Percentiles rank a stretch among this genome's conserved stretches.
Conservation (phyloP, 2,888 invertebrate species). For the Lasioglossum marginatum region DNA sequence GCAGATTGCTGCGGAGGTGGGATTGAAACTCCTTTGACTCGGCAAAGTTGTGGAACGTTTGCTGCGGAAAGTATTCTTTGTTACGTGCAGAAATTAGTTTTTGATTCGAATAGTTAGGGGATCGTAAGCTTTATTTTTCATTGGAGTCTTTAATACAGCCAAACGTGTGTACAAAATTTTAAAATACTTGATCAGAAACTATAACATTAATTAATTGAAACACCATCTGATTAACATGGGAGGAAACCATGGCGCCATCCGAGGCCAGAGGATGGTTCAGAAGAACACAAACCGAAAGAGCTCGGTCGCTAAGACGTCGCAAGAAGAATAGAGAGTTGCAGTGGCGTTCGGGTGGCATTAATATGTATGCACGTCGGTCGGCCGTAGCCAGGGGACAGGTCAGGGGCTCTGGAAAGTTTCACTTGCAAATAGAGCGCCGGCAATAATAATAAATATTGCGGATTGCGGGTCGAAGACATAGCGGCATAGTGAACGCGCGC, state of each 20-base stretch:
- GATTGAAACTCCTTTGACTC: neutral
- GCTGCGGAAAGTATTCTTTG: neutral
- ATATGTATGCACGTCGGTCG: constrained; percentile 43
- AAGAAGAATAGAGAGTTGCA: constrained; percentile 5
- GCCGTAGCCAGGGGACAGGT: constrained; percentile 19
- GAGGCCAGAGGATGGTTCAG: neutral
- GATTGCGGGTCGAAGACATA: constrained; percentile 28
- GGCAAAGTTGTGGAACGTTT: neutral
- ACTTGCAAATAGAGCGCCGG: constrained; percentile 58
- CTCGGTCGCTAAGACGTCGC: neutral
- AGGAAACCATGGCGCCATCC: neutral
- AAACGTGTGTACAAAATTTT: too few relatives aligned
- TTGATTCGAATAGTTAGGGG: neutral
- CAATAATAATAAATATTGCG: constrained; percentile 70
- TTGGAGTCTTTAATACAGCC: neutral
- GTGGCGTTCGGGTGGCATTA: constrained; percentile 40
- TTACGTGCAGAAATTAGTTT: neutral
- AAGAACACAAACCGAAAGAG: neutral
- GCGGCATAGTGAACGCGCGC: neutral
- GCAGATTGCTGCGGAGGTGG: neutral
- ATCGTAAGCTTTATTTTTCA: neutral
- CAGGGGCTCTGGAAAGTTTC: constrained; percentile 53
- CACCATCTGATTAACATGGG: neutral
- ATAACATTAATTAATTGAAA: too few relatives aligned
- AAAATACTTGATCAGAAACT: too few relatives aligned